A percentile compares a stretch with the other conserved stretches of the same genome.
Evolutionary conservation across 1,140 invertebrate genomes (phyloP).

Genomic region (Octopus sinensis): DNA sequence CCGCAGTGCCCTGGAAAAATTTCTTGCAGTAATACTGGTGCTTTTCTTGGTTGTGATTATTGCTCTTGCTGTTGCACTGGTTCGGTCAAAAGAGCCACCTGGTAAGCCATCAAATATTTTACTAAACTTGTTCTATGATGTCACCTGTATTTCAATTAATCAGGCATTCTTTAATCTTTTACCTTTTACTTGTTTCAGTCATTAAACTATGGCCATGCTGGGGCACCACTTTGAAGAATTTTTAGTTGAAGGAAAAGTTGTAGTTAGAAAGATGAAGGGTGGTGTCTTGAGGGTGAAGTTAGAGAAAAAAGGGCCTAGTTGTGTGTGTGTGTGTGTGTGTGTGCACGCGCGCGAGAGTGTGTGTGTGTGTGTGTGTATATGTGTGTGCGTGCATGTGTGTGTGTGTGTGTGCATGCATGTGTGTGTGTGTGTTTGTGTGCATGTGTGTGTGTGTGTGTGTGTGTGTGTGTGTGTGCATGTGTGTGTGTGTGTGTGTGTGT

Average conservation of each 20-base stretch:
- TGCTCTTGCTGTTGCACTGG: conserved; percentile 32
- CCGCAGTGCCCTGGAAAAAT: conserved; percentile 29
- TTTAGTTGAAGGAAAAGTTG: too few relatives aligned
- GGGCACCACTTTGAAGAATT: too few relatives aligned
- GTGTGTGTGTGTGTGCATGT: background rate
- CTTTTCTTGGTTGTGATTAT: conserved; percentile 32
- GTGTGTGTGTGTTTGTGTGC: background rate
- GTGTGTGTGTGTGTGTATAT: background rate
- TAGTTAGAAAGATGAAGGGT: too few relatives aligned
- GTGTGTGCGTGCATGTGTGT: background rate
- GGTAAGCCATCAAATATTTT: conserved; percentile 19
- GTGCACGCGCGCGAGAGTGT: background rate
- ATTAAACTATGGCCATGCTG: too few relatives aligned
- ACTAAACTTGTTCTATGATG: too few relatives aligned
- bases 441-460: background rate
- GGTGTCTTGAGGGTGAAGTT: too few relatives aligned
- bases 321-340: background rate
- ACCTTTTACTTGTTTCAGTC: too few relatives aligned
- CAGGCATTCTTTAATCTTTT: too few relatives aligned
- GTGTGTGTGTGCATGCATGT: background rate
- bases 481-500: background rate
- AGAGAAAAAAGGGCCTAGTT: too few relatives aligned
- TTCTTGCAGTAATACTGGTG: conserved; percentile 27
- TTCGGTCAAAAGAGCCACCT: conserved; percentile 27
- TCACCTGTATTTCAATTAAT: too few relatives aligned